phyloP scores from a whole-genome alignment of 2,888 invertebrate species.

The Electrophaes corylata region DNA sequence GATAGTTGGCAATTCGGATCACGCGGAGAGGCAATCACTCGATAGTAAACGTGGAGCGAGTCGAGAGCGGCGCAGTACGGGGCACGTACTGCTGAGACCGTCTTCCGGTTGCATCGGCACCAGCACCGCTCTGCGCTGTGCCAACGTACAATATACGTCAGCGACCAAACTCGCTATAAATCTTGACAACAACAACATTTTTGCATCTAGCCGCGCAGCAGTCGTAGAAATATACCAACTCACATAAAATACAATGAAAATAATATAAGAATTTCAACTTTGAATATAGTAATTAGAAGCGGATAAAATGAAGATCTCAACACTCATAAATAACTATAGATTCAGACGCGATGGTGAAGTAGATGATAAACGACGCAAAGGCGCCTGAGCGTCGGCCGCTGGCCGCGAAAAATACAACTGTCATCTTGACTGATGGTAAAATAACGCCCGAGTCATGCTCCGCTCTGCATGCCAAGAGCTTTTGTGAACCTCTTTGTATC shows the following conservation, averaged over 20 bases:
- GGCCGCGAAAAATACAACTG: constrained; percentile 81
- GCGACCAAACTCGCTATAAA: constrained; percentile 47
- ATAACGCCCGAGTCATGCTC: constrained; percentile 77
- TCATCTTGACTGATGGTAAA: constrained; percentile 82
- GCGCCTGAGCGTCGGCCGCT: constrained; percentile 77
- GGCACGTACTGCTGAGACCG: constrained; percentile 72
- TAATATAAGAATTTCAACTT: constrained; percentile 6
- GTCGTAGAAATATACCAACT: constrained; percentile 14
- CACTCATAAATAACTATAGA: constrained; percentile 71
- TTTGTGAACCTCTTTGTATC: constrained; percentile 71
- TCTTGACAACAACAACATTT: constrained; percentile 45
- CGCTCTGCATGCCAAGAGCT: constrained; percentile 74
- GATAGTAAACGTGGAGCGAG: constrained; percentile 78
- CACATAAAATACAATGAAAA: constrained; percentile 8
- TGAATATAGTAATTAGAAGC: constrained; percentile 14
- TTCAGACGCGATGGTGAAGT: constrained; percentile 64
- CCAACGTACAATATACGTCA: constrained; percentile 49
- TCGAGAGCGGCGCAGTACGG: constrained; percentile 63
- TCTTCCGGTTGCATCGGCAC: constrained; percentile 60
- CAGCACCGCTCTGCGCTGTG: constrained; percentile 41
- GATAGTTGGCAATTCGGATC: constrained; percentile 76
- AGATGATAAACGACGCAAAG: constrained; percentile 77
- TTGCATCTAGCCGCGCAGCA: constrained; percentile 34
- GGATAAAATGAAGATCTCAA: constrained; percentile 43
- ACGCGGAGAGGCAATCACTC: constrained; percentile 80